phyloP scores from a whole-genome alignment of 2,888 invertebrate genomes.

The Priocnemis perturbator region DNA sequence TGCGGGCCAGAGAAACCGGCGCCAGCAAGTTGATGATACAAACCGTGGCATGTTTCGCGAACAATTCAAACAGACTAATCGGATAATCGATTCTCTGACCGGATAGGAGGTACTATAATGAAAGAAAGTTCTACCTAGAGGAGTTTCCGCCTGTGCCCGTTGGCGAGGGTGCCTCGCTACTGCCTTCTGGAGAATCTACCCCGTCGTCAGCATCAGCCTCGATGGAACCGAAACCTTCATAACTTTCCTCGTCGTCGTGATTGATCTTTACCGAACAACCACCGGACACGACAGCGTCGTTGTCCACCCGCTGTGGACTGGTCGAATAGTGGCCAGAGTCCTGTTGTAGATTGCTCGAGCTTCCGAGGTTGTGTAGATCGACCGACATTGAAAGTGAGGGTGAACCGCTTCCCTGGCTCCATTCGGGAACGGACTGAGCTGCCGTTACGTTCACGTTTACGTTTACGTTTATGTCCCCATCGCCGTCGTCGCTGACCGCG shows the following conservation, averaged over 20 bases:
- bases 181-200: slow-evolving; percentile 63
- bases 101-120: no score
- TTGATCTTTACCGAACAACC: slow-evolving; percentile 32
- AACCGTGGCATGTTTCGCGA: no score
- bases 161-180: slow-evolving; percentile 70
- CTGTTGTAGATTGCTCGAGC: slow-evolving; percentile 35
- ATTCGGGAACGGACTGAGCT: neutral
- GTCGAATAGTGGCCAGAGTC: slow-evolving; percentile 59
- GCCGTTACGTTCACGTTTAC: slow-evolving; percentile 44
- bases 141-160: slow-evolving; percentile 52
- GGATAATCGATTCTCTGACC: no score
- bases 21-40: no score
- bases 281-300: slow-evolving; percentile 13
- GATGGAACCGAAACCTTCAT: slow-evolving; percentile 70
- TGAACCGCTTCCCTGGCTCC: slow-evolving; percentile 54
- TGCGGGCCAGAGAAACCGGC: no score
- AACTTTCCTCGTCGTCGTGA: slow-evolving; percentile 67
- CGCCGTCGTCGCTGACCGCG: slow-evolving; percentile 22
- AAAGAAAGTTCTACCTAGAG: no score
- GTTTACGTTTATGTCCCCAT: slow-evolving; percentile 7
- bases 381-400: slow-evolving; percentile 64
- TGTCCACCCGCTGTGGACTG: slow-evolving; percentile 51
- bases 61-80: no score
- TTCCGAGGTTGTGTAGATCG: slow-evolving; percentile 55
- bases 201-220: slow-evolving; percentile 58